These are phyloP conservation scores for Hirudo medicinalis DNA, from an alignment of 1,140 invertebrate genomes.

Conservation along the genomic window DNA sequence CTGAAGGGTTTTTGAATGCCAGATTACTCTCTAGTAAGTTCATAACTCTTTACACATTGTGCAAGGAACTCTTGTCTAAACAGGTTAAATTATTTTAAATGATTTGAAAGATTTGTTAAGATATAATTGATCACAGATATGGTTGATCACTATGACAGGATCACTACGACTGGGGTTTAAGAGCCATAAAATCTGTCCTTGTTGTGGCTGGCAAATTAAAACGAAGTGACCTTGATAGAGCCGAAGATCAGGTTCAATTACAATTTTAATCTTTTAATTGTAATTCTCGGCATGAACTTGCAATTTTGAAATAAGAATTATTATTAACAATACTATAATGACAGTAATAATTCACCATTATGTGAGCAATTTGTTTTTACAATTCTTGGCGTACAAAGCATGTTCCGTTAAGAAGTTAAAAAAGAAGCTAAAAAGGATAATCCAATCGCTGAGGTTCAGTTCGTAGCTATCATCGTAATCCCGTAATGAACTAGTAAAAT, in stretches of 20 bases:
- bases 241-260: slow-evolving; percentile 64
- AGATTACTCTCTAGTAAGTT: slow-evolving; percentile 82
- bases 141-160: slow-evolving; percentile 45
- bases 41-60: slow-evolving; percentile 85
- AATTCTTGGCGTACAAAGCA: no score
- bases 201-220: slow-evolving; percentile 89
- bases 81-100: slow-evolving; percentile 45
- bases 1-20: slow-evolving; percentile 90
- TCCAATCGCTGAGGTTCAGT: no score
- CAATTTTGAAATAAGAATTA: no score
- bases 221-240: slow-evolving; percentile 70
- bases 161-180: slow-evolving; percentile 89
- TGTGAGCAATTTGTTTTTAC: no score
- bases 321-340: no score
- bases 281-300: no score
- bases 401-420: no score
- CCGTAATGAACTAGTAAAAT: no score
- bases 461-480: no score
- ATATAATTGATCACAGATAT: neutral
- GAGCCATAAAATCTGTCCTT: slow-evolving; percentile 88
- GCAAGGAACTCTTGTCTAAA: slow-evolving; percentile 83
- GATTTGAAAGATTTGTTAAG: neutral
- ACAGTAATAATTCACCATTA: no score
- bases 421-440: no score
- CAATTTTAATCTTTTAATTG: no score